Conservation (phyloP, 2,888 invertebrate genomes). For the Rambutsinella grinnellia region DNA sequence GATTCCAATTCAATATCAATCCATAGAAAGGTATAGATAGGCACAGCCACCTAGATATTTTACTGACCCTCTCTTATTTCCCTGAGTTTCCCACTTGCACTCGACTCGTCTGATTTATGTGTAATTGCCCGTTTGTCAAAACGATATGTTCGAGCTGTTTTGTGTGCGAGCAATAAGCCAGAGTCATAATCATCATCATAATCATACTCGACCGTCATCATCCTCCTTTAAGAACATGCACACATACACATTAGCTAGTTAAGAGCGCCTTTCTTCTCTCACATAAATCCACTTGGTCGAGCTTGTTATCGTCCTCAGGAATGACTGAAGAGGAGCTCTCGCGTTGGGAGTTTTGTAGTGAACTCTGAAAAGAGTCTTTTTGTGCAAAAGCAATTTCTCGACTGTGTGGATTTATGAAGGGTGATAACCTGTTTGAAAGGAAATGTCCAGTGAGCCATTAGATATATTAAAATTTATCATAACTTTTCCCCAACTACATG, state of each 20-base stretch:
- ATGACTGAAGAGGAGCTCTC: conserved; percentile 17
- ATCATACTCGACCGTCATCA: conserved; percentile 18
- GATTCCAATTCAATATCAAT: neutral
- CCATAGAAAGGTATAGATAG: too few relatives aligned
- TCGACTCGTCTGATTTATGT: conserved; percentile 54
- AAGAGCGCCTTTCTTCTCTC: conserved; percentile 22
- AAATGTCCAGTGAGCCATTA: conserved; percentile 51
- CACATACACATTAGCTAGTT: neutral
- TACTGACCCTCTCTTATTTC: neutral
- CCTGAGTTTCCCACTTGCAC: neutral
- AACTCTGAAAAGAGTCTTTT: conserved; percentile 8
- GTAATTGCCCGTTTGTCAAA: conserved; percentile 55
- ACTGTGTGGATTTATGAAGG: conserved; percentile 55
- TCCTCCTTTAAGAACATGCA: conserved; percentile 12
- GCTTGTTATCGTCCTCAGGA: conserved; percentile 53
- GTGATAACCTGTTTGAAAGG: conserved; percentile 59
- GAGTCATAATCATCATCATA: conserved; percentile 41
- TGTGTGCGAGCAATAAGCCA: conserved; percentile 51
- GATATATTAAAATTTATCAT: conserved; percentile 21
- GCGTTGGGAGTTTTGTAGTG: neutral
- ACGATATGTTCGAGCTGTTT: conserved; percentile 49
- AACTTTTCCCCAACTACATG: neutral
- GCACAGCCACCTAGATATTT: neutral
- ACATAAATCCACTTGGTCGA: conserved; percentile 28
- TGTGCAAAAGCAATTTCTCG: conserved; percentile 32